Conservation (phyloP, 1,140 invertebrate species). For the Anastrepha obliqua region DNA sequence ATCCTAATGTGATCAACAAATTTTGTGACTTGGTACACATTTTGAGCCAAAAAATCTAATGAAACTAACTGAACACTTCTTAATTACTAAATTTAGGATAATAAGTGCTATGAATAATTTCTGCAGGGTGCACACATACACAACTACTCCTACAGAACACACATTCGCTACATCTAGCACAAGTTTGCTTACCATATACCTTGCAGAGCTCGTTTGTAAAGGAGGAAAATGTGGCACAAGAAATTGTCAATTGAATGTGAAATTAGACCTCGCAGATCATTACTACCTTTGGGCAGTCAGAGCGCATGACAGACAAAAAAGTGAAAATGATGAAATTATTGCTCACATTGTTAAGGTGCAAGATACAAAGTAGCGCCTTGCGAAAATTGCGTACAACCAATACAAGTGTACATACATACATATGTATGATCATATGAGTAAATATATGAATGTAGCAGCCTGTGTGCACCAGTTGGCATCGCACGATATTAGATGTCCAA, state of each 20-base stretch:
- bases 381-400: neutral
- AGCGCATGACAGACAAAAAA: conserved; percentile 9
- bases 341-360: neutral
- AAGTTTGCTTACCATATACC: too few species aligned
- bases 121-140: too few species aligned
- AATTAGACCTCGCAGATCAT: neutral
- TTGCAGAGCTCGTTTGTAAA: neutral
- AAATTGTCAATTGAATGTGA: neutral
- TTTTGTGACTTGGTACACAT: too few species aligned
- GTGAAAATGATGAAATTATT: conserved; percentile 23
- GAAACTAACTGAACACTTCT: too few species aligned
- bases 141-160: too few species aligned
- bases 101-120: too few species aligned
- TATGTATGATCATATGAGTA: neutral
- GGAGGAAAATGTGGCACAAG: neutral
- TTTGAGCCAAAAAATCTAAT: too few species aligned
- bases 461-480: neutral
- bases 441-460: neutral
- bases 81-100: too few species aligned
- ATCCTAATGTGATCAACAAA: too few species aligned
- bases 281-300: neutral
- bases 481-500: conserved; percentile 1
- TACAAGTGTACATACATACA: neutral
- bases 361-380: neutral
- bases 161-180: too few species aligned